Percentiles rank a stretch among this genome's conserved stretches.
phyloP scores from a whole-genome alignment of 1,140 invertebrate genomes.

The Pararge aegeria region DNA sequence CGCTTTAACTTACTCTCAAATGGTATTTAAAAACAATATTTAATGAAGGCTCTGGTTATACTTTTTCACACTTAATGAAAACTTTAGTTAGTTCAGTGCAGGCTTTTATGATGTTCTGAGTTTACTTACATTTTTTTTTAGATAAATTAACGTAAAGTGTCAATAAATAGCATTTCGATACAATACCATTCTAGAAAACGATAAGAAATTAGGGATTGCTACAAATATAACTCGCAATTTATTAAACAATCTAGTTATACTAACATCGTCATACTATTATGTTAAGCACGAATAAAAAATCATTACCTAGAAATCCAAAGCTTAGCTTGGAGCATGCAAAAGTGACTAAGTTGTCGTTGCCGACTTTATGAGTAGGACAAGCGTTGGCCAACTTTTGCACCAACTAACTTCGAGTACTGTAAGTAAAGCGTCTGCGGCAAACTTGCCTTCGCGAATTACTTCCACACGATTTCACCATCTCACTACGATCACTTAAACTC shows the following conservation, averaged over 20 bases:
- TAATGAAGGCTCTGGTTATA: constrained; percentile 3
- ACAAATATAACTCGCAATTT: too few species aligned
- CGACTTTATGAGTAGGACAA: constrained; percentile 54
- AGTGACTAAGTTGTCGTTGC: constrained; percentile 50
- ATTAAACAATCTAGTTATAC: too few species aligned
- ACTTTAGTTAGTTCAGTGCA: background rate
- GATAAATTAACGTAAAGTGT: too few species aligned
- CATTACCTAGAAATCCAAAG: constrained; percentile 13
- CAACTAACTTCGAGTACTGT: constrained; percentile 58
- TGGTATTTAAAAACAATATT: constrained; percentile 5
- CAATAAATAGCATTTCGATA: too few species aligned
- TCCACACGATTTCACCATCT: constrained; percentile 65
- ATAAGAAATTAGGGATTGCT: too few species aligned
- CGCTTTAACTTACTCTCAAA: constrained; percentile 9
- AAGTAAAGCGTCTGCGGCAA: constrained; percentile 54
- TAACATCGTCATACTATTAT: too few species aligned
- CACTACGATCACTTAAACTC: constrained; percentile 52
- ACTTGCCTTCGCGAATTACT: constrained; percentile 59
- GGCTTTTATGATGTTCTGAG: background rate
- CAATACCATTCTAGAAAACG: too few species aligned
- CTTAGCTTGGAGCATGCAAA: constrained; percentile 24
- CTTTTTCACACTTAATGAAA: background rate
- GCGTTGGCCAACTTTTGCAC: constrained; percentile 43
- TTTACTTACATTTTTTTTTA: background rate
- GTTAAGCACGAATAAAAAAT: constrained; percentile 19